A percentile compares a stretch with the other conserved stretches of the same genome.
Conservation (phyloP, 2,888 invertebrate species). For the Cistogaster globosa region DNA sequence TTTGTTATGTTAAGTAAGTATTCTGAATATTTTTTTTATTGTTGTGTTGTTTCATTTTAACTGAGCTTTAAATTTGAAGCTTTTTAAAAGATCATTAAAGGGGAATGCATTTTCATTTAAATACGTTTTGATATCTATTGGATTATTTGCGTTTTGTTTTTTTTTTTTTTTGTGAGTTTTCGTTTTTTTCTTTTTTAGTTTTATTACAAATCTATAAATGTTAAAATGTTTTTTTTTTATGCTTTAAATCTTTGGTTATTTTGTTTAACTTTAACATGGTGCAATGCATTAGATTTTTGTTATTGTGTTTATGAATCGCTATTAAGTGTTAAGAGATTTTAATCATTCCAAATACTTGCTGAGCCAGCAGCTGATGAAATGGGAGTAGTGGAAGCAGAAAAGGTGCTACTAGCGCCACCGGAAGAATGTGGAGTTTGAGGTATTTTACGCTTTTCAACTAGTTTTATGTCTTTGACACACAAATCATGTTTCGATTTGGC, state of each 20-base stretch:
- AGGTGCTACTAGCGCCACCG: constrained; percentile 62
- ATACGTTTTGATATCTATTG: constrained; percentile 30
- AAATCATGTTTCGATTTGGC: constrained; percentile 91
- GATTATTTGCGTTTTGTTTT: constrained; percentile 44
- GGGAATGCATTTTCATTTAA: constrained; percentile 67
- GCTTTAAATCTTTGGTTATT: constrained; percentile 74
- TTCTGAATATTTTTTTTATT: constrained; percentile 13
- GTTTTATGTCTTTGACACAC: constrained; percentile 90
- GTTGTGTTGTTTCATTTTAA: constrained; percentile 27
- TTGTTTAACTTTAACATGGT: constrained; percentile 49
- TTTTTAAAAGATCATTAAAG: constrained; percentile 52
- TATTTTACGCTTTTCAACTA: constrained; percentile 84
- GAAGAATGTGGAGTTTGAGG: constrained; percentile 66
- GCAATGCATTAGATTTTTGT: constrained; percentile 3
- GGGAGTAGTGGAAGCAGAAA: constrained; percentile 64
- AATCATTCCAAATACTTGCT: constrained; percentile 76
- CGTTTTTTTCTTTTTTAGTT: neutral
- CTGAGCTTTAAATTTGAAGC: constrained; percentile 53
- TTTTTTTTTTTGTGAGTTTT: neutral
- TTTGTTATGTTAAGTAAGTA: neutral
- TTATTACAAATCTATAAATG: constrained; percentile 32
- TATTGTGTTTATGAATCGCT: neutral
- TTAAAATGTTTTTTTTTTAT: constrained; percentile 60
- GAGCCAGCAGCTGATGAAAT: constrained; percentile 70
- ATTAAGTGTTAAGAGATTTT: constrained; percentile 50